These are phyloP conservation scores for Peromyscus polionotus DNA, from an alignment of 2,113 vertebrate genomes.

Conservation along the genomic window DNA sequence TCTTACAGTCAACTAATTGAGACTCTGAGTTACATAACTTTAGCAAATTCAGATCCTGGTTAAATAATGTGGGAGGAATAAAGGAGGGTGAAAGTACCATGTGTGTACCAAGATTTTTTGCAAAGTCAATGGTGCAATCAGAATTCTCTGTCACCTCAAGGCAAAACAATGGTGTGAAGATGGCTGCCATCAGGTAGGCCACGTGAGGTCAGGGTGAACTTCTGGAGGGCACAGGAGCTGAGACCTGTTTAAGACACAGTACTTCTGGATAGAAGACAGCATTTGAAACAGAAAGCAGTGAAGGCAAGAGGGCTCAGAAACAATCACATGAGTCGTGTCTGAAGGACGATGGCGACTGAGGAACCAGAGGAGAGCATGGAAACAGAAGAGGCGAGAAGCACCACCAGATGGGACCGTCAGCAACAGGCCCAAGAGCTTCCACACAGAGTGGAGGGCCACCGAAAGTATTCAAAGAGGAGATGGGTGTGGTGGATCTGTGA, in stretches of 20 bases:
- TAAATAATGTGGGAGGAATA: slow-evolving; percentile 16
- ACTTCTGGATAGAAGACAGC: neutral
- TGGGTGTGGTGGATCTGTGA: neutral
- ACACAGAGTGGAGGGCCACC: neutral
- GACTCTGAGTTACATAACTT: neutral
- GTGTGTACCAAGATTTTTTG: neutral
- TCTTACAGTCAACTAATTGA: slow-evolving; percentile 4
- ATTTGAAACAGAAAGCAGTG: neutral
- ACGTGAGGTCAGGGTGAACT: neutral
- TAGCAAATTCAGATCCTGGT: slow-evolving; percentile 6
- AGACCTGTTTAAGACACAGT: neutral
- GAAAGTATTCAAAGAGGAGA: neutral
- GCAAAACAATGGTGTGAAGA: neutral
- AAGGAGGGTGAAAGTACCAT: neutral
- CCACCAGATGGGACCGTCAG: neutral
- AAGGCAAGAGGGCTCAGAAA: neutral
- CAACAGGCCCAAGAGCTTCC: neutral
- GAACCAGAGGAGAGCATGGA: neutral
- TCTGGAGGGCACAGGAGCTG: neutral
- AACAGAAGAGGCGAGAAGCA: neutral
- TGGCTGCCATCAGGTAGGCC: neutral
- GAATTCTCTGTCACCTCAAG: neutral
- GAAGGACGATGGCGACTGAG: neutral
- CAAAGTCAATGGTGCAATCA: neutral
- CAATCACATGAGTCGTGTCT: neutral